Percentiles rank a stretch among this genome's conserved stretches.
phyloP scores from a whole-genome alignment of 2,113 vertebrate species.

The Axis porcinus region DNA sequence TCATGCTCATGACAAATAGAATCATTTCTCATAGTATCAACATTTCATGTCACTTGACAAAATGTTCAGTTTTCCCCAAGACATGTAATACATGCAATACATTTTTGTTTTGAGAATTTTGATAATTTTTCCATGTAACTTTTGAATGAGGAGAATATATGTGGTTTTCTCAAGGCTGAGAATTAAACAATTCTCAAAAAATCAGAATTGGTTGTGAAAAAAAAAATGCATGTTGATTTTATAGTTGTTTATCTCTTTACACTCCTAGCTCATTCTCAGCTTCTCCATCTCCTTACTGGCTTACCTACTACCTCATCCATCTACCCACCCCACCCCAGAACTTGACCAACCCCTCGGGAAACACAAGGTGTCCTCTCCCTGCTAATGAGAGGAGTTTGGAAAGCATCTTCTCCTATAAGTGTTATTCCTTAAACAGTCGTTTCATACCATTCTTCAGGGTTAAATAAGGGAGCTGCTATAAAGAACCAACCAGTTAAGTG shows the following conservation, averaged over 20 bases:
- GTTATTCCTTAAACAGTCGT: neutral
- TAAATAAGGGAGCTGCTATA: neutral
- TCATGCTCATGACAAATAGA: neutral
- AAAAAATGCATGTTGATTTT: neutral
- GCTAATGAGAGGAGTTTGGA: neutral
- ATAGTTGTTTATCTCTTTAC: neutral
- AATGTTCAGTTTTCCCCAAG: neutral
- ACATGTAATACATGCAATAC: neutral
- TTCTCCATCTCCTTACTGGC: neutral
- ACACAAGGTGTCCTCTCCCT: neutral
- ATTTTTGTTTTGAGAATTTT: conserved; percentile 14
- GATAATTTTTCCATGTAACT: neutral
- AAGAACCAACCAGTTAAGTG: neutral
- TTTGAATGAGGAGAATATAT: neutral
- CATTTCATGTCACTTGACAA: neutral
- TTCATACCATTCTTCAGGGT: neutral
- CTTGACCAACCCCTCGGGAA: neutral
- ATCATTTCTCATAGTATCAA: neutral
- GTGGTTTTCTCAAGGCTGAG: neutral
- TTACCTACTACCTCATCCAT: neutral
- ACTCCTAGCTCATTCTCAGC: neutral
- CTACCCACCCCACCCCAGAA: neutral
- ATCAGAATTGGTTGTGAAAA: neutral
- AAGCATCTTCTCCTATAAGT: neutral
- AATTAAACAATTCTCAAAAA: neutral